A percentile compares a stretch with the other conserved stretches of the same genome.
phyloP scores from a whole-genome alignment of 2,888 invertebrate genomes.

The Zonitis immaculata region DNA sequence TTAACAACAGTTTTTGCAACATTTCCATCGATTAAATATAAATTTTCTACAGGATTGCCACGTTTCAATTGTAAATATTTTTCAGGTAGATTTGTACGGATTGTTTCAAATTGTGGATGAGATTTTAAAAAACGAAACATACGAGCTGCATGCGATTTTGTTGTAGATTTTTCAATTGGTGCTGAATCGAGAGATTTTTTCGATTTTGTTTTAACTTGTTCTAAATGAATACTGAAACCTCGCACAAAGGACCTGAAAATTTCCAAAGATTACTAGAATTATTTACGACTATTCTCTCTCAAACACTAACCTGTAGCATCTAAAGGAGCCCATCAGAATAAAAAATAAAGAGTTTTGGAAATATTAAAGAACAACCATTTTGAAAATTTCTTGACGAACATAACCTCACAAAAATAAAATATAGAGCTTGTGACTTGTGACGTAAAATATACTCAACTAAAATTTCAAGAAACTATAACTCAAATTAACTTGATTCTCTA shows the following conservation, averaged over 20 bases:
- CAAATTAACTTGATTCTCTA: too few species aligned
- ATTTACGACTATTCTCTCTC: not conserved
- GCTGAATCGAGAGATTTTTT: not conserved
- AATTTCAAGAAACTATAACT: not conserved
- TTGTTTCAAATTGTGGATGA: slow-evolving; percentile 13
- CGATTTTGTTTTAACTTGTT: too few species aligned
- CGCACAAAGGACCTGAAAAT: not conserved
- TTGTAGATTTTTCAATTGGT: not conserved
- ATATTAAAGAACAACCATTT: too few species aligned
- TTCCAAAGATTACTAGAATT: not conserved
- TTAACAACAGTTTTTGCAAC: slow-evolving; percentile 30
- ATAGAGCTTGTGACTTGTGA: not conserved
- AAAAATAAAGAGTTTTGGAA: too few species aligned
- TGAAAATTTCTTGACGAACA: too few species aligned
- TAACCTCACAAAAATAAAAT: not conserved
- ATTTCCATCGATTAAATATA: slow-evolving; percentile 33
- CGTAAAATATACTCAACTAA: not conserved
- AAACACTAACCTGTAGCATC: not conserved
- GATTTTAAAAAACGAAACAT: not conserved
- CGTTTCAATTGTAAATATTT: slow-evolving; percentile 20
- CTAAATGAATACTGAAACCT: not conserved
- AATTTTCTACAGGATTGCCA: slow-evolving; percentile 22
- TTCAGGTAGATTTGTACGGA: slow-evolving; percentile 22
- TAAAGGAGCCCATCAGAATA: too few species aligned
- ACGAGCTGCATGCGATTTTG: not conserved